Percentiles rank a stretch among this genome's conserved stretches.
Conservation (phyloP, 2,113 vertebrate species). For the Protobothrops mucrosquamatus region DNA sequence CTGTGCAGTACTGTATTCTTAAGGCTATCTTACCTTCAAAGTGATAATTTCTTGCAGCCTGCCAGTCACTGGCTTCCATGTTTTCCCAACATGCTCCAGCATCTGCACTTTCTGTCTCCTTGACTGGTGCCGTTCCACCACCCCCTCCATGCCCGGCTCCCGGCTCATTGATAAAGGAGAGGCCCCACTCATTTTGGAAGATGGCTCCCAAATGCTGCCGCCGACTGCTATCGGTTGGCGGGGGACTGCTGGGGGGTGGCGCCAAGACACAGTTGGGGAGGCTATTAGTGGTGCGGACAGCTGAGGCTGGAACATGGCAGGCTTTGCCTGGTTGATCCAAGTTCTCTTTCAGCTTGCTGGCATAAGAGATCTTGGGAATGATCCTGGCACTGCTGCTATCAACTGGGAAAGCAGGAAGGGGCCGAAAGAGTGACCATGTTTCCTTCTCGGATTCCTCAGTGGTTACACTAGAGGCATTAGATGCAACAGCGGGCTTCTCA, state of each 20-base stretch:
- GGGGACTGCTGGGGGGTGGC: conserved; percentile 24
- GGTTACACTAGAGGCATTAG: conserved; percentile 47
- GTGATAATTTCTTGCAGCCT: conserved; percentile 40
- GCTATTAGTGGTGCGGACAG: conserved; percentile 29
- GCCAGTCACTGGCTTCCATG: conserved; percentile 41
- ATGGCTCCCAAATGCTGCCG: conserved; percentile 74
- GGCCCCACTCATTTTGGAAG: conserved; percentile 84
- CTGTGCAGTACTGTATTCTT: not conserved
- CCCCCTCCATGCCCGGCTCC: conserved; percentile 34
- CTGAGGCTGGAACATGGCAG: conserved; percentile 40
- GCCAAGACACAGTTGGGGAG: conserved; percentile 41
- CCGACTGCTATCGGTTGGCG: conserved; percentile 19
- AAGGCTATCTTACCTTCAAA: conserved; percentile 24
- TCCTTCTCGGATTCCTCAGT: conserved; percentile 68
- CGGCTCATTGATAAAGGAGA: conserved; percentile 80
- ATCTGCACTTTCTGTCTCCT: conserved; percentile 2
- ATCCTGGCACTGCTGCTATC: conserved; percentile 83
- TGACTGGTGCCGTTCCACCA: conserved; percentile 1
- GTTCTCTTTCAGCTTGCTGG: conserved; percentile 82
- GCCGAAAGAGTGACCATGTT: conserved; percentile 74
- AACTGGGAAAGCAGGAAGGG: conserved; percentile 80
- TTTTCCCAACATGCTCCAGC: conserved; percentile 16
- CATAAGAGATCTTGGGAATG: conserved; percentile 82
- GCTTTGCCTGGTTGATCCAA: conserved; percentile 43
- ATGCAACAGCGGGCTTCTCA: too few species aligned